These are phyloP conservation scores for Tokudaia tokunoshimensis DNA, from an alignment of 2,797 vertebrate species.

Conservation along the genomic window DNA sequence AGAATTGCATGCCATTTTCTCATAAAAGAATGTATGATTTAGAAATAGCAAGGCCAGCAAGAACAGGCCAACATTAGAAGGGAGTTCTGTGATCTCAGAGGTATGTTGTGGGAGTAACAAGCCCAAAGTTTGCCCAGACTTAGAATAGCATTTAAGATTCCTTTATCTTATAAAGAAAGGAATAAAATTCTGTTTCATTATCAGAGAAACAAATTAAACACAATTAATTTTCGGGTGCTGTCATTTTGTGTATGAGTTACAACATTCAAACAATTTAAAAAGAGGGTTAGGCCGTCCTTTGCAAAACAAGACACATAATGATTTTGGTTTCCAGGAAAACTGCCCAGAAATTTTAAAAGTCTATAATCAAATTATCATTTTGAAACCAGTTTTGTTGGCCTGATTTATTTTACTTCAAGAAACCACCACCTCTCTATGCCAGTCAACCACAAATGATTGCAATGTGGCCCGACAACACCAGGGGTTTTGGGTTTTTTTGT, in stretches of 20 bases:
- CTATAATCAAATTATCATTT: not conserved
- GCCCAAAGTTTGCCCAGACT: not conserved
- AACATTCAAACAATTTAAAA: constrained; percentile 38
- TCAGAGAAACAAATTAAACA: constrained; percentile 62
- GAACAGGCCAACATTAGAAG: not conserved
- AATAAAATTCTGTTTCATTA: constrained; percentile 54
- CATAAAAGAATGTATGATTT: not conserved
- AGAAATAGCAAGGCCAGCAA: constrained; percentile 12
- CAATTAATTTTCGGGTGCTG: constrained; percentile 9
- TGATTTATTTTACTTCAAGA: constrained; percentile 16
- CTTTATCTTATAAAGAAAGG: constrained; percentile 48
- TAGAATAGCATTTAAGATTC: constrained; percentile 48
- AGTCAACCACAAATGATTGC: not conserved
- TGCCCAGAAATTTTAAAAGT: not conserved
- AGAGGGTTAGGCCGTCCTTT: constrained; percentile 35
- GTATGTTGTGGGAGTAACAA: constrained; percentile 69
- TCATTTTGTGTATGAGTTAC: constrained; percentile 35
- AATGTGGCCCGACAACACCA: too few relatives aligned
- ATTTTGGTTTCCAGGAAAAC: constrained; percentile 50
- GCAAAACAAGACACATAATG: constrained; percentile 38
- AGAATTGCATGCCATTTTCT: constrained; percentile 26
- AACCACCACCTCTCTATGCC: not conserved
- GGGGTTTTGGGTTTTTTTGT: not conserved
- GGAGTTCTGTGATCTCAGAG: constrained; percentile 59
- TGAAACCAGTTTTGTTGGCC: constrained; percentile 6